Percentiles rank a stretch among this genome's conserved stretches.
phyloP scores from a whole-genome alignment of 2,797 vertebrate genomes.

The Parotocinclus haroldoi region DNA sequence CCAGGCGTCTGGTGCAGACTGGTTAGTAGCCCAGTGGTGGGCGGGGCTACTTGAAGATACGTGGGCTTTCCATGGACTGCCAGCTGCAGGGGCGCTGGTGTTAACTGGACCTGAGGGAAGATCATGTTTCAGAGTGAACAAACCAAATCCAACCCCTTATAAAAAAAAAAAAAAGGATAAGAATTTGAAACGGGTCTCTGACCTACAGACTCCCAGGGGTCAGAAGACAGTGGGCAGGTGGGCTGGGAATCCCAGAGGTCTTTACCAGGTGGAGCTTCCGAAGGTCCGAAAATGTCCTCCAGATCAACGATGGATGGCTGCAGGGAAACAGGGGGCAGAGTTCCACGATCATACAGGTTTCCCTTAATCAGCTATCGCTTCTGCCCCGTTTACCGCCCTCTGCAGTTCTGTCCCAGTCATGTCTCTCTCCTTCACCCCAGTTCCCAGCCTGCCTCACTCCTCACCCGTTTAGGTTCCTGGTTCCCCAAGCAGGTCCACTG shows the following conservation, averaged over 20 bases:
- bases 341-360: no score
- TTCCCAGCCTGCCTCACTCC: no score
- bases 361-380: no score
- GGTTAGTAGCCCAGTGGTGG: conserved; percentile 63
- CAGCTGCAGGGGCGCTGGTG: conserved; percentile 59
- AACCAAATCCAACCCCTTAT: no score
- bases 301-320: conserved; percentile 88
- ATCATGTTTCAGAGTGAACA: no score
- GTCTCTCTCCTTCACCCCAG: no score
- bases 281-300: conserved; percentile 81
- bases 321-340: not conserved
- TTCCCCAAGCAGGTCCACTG: no score
- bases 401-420: no score
- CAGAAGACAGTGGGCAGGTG: conserved; percentile 50
- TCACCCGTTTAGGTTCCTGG: no score
- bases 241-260: conserved; percentile 79
- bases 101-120: conserved; percentile 53
- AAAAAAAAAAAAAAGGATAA: no score
- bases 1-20: conserved; percentile 62
- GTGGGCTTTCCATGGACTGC: conserved; percentile 61
- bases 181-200: no score
- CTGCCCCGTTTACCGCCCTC: no score
- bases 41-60: conserved; percentile 53
- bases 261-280: conserved; percentile 61
- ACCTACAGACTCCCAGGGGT: conserved; percentile 75